Base-by-base conservation (phyloP, 2,888 invertebrate species). In the Drosophila koepferae region DNA sequence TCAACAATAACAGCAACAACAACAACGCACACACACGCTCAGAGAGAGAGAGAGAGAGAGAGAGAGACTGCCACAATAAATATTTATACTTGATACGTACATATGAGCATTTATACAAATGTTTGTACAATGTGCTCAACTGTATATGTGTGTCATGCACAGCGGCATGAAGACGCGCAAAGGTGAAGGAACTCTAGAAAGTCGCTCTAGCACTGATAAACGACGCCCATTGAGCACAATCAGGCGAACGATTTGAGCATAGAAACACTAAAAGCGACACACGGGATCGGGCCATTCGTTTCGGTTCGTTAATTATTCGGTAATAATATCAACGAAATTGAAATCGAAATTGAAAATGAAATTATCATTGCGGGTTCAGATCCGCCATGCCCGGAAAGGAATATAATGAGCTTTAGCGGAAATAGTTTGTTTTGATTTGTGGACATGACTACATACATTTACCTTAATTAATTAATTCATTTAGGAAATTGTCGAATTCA, bases 171-270 rank as follows among this genome's bases (percentile, higher is more conserved):
- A 43, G 61, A 55, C 44, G n/a, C 31, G 55, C 67, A 56, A 69
- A 86, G 86, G 87, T 87, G 82, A 87, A 87, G 78, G 86, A 87
- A 87, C 90, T 90, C 73, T 67, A 10, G 55, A 16, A 46, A 48
- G 53, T 65, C 59, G 63, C 74, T 74, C 64, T 69, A 34, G 72
- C 72, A 70, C 41, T 89, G 87, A 90, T 87, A 89, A 90, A 80
- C 76, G 28, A 41, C 53, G 36, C 46, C 49, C 51, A 53, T 49
- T 28, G 43, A 49, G n/a, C 46, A 54, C 55, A 88, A 86, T 86
- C 86, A 75, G 74, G 43, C 31, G 31, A 48, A 63, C 41, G 62
- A 62, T 62, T 71, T 43, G 38, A 60, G 55, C 54, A 70, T 53
- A 56, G 70, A 43, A 75, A 38, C 55, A 63, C 55, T 49, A 7